Evolutionary conservation across 2,888 invertebrate species (phyloP).

Genomic region (Hyppa rectilinea): DNA sequence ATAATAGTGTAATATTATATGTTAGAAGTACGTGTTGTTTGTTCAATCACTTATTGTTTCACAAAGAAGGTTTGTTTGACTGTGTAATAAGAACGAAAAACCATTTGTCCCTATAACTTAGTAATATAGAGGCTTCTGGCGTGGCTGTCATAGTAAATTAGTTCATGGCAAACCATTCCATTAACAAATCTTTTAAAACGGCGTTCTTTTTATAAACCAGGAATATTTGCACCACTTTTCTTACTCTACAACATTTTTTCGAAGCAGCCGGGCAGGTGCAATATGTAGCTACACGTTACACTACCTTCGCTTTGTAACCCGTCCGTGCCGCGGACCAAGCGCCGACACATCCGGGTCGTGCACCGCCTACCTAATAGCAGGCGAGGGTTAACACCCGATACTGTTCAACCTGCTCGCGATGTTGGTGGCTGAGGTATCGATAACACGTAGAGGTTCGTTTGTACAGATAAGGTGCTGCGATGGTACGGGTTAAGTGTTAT

Average conservation of each 20-base stretch:
- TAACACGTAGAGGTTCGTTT: slow-evolving; percentile 10
- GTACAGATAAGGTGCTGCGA: background rate
- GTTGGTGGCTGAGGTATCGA: slow-evolving; percentile 12
- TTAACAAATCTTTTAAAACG: background rate
- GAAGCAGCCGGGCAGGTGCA: slow-evolving; percentile 31
- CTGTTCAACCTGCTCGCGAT: slow-evolving; percentile 33
- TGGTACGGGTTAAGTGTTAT: background rate
- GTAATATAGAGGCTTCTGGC: background rate
- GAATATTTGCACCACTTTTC: background rate
- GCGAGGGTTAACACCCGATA: slow-evolving; percentile 54
- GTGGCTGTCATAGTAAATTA: background rate
- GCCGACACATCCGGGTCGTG: slow-evolving; percentile 61
- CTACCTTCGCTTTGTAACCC: slow-evolving; percentile 48
- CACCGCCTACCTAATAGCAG: slow-evolving; percentile 45
- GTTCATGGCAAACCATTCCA: background rate
- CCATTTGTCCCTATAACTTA: background rate
- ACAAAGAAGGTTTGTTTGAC: background rate
- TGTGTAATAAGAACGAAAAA: background rate
- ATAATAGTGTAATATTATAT: background rate
- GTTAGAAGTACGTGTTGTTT: background rate
- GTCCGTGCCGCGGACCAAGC: slow-evolving; percentile 40
- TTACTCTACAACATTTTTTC: background rate
- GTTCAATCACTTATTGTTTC: background rate
- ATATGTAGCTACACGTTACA: slow-evolving; percentile 17
- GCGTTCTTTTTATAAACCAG: background rate